Evolutionary conservation across 2,113 vertebrate genomes (phyloP).

Genomic region (Pelvicachromis taeniatus): DNA sequence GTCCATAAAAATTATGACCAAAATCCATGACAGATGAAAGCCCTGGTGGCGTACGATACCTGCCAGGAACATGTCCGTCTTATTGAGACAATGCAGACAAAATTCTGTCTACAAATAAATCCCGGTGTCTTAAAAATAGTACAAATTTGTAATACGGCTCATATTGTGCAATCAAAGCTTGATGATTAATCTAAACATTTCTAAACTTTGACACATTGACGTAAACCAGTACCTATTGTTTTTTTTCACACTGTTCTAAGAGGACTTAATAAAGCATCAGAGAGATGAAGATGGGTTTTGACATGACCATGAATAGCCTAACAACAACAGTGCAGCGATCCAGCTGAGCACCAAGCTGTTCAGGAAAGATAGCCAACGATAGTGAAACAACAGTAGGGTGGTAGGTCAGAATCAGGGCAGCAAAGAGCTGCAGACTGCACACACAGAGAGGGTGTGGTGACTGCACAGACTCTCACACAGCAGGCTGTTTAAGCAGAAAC

Average conservation of each 20-base stretch:
- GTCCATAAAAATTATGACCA: neutral
- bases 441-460: constrained; percentile 41
- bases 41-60: neutral
- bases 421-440: constrained; percentile 17
- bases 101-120: neutral
- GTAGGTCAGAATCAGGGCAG: constrained; percentile 32
- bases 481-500: neutral
- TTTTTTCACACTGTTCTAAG: neutral
- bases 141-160: neutral
- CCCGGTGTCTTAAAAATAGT: neutral
- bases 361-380: constrained; percentile 37
- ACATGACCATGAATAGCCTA: neutral
- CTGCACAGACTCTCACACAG: neutral
- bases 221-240: neutral
- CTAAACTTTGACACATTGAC: neutral
- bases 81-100: neutral
- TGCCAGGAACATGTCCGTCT: neutral
- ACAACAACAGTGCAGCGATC: constrained; percentile 5
- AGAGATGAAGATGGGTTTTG: neutral
- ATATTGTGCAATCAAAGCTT: neutral
- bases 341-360: constrained; percentile 40
- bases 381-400: constrained; percentile 46
- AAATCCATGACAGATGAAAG: neutral
- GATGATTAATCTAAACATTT: neutral
- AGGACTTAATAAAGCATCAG: neutral